Conservation (phyloP, 2,113 vertebrate genomes). For the Centropus bengalensis region DNA sequence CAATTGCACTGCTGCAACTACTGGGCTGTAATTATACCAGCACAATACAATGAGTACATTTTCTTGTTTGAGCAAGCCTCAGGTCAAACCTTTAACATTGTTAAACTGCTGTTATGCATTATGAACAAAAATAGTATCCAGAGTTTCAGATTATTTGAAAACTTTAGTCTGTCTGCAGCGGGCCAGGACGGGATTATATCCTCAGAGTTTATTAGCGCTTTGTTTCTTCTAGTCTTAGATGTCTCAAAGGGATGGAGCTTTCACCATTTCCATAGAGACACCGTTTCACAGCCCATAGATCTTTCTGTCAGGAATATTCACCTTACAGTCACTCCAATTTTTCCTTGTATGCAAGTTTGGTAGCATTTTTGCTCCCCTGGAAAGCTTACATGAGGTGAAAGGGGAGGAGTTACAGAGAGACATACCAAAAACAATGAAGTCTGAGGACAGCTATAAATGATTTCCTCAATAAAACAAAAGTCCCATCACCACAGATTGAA, state of each 20-base stretch:
- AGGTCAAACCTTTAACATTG: not conserved
- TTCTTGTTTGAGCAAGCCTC: constrained; percentile 1
- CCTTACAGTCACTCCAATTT: constrained; percentile 8
- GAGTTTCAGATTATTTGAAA: not conserved
- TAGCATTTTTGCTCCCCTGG: constrained; percentile 67
- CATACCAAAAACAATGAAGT: constrained; percentile 49
- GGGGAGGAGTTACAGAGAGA: constrained; percentile 59
- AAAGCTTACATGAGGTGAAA: constrained; percentile 67
- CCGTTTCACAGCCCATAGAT: constrained; percentile 31
- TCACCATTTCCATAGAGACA: constrained; percentile 29
- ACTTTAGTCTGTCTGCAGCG: not conserved
- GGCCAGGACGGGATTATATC: not conserved
- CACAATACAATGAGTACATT: not conserved
- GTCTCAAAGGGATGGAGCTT: not conserved
- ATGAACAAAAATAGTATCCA: not conserved
- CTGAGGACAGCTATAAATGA: constrained; percentile 49
- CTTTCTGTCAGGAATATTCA: constrained; percentile 52
- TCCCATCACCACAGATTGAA: not conserved
- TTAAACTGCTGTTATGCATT: not conserved
- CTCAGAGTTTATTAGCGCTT: not conserved
- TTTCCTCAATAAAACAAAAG: constrained; percentile 47
- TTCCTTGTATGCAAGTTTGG: constrained; percentile 65
- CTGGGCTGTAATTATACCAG: not conserved
- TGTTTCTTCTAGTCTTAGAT: constrained; percentile 59
- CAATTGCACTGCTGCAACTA: not conserved